These are phyloP conservation scores for Heterodera carotae DNA, from an alignment of 1,140 invertebrate genomes.

Conservation along the genomic window DNA sequence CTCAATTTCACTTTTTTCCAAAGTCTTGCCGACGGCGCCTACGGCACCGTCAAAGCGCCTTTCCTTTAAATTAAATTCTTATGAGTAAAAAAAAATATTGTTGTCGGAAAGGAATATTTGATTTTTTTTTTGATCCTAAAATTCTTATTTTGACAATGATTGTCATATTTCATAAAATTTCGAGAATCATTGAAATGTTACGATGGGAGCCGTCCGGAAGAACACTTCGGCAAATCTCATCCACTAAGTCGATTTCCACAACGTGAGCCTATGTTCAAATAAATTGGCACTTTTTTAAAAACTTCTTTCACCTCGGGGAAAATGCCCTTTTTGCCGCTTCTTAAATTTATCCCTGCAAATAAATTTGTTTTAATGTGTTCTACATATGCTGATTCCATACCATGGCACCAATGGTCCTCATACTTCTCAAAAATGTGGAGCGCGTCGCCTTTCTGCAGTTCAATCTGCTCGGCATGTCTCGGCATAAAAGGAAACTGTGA, in stretches of 20 bases:
- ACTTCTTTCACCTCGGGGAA: conserved; percentile 75
- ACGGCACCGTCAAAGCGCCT: too few species aligned
- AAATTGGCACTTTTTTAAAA: background rate
- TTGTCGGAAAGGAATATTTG: too few species aligned
- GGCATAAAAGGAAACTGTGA: conserved; percentile 92
- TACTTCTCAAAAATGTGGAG: conserved; percentile 93
- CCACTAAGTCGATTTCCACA: conserved; percentile 89
- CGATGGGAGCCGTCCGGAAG: conserved; percentile 19
- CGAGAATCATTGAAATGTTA: too few species aligned
- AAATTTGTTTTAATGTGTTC: conserved; percentile 30
- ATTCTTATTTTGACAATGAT: too few species aligned
- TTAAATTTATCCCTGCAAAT: conserved; percentile 81
- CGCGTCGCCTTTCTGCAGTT: conserved; percentile 93
- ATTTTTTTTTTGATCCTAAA: too few species aligned
- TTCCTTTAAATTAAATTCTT: too few species aligned
- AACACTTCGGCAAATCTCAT: conserved; percentile 71
- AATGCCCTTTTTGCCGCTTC: conserved; percentile 87
- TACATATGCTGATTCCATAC: conserved; percentile 9
- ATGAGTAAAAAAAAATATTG: too few species aligned
- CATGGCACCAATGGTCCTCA: conserved; percentile 96
- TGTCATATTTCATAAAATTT: too few species aligned
- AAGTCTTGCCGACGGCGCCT: too few species aligned
- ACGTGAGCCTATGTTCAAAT: conserved; percentile 75
- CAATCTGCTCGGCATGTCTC: conserved; percentile 88
- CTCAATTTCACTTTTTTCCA: too few species aligned